Base-by-base conservation (phyloP, 2,113 vertebrate species). In the Syngnathus floridae region DNA sequence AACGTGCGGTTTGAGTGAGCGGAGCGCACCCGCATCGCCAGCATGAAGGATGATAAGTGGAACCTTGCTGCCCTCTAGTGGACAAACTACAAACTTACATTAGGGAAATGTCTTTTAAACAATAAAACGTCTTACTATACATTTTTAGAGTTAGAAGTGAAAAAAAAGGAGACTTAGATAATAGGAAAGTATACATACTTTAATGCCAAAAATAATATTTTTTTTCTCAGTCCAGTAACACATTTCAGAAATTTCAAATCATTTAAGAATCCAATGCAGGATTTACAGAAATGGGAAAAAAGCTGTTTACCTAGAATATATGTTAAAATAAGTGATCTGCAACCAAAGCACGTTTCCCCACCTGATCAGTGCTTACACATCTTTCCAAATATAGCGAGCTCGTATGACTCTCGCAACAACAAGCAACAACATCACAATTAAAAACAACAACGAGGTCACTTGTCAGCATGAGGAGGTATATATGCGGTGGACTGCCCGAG, bases 151-250 rank as follows among this genome's bases (percentile, higher is more conserved):
- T 26, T 10, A 21, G 21, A 52, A 21, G 10, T 52, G 49, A 22
- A 4, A 40, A 16, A 16, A 38, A 21, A 62, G 66, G 64, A 3
- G 22, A 59, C 55, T 13, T 52, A 64, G 65, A 22, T 72, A 71
- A 51, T 79, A 74, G 62, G 70, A 85, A 87, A 85, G 26, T 70
- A 80, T 73, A 84, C 78, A 81, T 77, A 75, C 54, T 83, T 84
- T 81, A 84, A 85, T 88, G 79, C 79, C 79, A 83, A 41, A 83
- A 84, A 88, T 84, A 87, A 88, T 87, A 82, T 43, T 79, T 87
- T 90, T 87, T 85, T 86, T 88, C 86, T 88, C 82, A 87, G 86
- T 87, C 83, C 86, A 85, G 83, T 87, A 84, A 87, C 87, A 88
- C 85, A 85, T 85, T 87, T 81, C 82, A 83, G 76, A 89, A 84